phyloP scores from a whole-genome alignment of 2,888 invertebrate species.

The Matsumyia berberina region DNA sequence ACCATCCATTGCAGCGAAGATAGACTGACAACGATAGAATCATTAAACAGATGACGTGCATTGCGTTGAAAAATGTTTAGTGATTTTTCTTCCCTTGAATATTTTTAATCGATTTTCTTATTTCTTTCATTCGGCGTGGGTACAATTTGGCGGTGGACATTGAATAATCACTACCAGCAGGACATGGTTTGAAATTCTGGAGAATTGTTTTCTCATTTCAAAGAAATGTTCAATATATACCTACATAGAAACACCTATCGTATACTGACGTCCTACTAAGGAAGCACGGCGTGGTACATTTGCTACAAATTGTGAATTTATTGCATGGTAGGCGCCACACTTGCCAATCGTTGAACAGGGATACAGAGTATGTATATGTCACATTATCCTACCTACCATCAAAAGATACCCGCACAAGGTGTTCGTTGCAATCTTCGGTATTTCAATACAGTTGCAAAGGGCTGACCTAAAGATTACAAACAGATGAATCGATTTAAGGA shows the following conservation, averaged over 20 bases:
- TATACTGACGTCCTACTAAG: constrained; percentile 67
- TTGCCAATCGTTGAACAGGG: constrained; percentile 27
- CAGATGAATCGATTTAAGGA: constrained; percentile 2
- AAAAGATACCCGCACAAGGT: constrained; percentile 59
- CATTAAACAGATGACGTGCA: constrained; percentile 55
- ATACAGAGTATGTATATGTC: too few species aligned
- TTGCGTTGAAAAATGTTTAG: constrained; percentile 54
- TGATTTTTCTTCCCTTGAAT: constrained; percentile 56
- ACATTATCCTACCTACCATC: constrained; percentile 38
- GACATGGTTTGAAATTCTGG: constrained; percentile 42
- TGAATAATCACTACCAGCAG: constrained; percentile 65
- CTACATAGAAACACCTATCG: not conserved
- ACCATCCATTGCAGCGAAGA: constrained; percentile 5
- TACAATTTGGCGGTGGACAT: constrained; percentile 54
- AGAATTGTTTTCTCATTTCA: constrained; percentile 32
- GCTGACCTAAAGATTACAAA: constrained; percentile 22
- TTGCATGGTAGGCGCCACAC: constrained; percentile 61
- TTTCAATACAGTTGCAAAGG: not conserved
- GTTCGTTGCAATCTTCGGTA: constrained; percentile 27
- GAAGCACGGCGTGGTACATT: constrained; percentile 56
- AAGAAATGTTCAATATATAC: too few species aligned
- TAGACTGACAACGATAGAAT: constrained; percentile 45
- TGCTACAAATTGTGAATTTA: constrained; percentile 56
- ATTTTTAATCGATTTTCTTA: constrained; percentile 53
- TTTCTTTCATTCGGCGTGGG: constrained; percentile 17